Conservation (phyloP, 2,797 vertebrate genomes). For the Borostomias antarcticus region DNA sequence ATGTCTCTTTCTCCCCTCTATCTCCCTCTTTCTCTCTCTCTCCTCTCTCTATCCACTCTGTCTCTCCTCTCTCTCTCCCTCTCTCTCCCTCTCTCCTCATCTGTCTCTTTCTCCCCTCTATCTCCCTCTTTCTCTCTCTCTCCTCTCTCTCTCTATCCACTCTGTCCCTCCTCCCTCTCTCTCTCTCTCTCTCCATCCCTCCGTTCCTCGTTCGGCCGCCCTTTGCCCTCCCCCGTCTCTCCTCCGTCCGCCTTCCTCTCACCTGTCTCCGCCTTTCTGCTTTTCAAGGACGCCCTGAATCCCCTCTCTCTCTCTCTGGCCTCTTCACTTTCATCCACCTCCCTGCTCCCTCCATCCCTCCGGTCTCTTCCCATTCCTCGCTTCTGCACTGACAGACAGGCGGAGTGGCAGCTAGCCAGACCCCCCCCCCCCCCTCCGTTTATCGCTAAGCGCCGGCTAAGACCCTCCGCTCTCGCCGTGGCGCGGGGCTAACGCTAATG, state of each 20-base stretch:
- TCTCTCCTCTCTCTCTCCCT: neutral
- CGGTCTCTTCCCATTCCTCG: constrained; percentile 4
- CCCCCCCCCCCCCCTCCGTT: constrained; percentile 56
- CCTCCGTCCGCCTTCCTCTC: no score
- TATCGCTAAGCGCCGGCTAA: constrained; percentile 39
- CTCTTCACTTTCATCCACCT: constrained; percentile 9
- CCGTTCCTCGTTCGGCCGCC: no score
- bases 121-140: neutral
- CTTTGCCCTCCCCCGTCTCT: no score
- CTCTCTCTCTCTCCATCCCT: neutral
- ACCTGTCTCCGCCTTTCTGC: neutral
- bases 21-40: neutral
- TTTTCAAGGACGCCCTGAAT: neutral
- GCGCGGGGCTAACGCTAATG: constrained; percentile 54
- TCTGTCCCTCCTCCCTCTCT: neutral
- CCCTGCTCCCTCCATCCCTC: neutral
- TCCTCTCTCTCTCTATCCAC: constrained; percentile 6
- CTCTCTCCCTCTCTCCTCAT: neutral
- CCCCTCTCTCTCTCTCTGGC: neutral
- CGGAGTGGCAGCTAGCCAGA: constrained; percentile 55
- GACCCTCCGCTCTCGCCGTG: constrained; percentile 50
- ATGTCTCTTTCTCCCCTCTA: neutral
- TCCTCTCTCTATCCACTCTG: neutral
- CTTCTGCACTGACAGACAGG: constrained; percentile 12
- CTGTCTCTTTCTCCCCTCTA: neutral